Evolutionary conservation across 1,140 invertebrate genomes (phyloP).

Genomic region (Bathynomus jamesi): DNA sequence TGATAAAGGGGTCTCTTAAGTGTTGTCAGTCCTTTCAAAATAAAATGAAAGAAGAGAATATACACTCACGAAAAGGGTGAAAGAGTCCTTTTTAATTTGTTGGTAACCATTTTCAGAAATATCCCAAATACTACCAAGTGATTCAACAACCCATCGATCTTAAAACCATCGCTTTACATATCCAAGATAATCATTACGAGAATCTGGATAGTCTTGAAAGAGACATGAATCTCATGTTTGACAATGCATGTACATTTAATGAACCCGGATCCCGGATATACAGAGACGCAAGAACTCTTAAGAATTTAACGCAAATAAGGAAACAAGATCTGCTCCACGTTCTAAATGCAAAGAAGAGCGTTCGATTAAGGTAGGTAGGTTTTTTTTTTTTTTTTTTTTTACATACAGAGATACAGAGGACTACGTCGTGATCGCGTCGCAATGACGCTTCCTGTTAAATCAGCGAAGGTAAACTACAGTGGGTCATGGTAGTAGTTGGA

Average conservation of each 20-base stretch:
- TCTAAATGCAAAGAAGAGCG: conserved; percentile 41
- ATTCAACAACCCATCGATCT: conserved; percentile 94
- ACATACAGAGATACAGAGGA: too few relatives aligned
- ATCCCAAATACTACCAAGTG: conserved; percentile 94
- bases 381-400: conserved; percentile 5
- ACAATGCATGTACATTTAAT: conserved; percentile 93
- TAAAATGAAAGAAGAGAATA: too few relatives aligned
- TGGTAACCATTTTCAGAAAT: conserved; percentile 60
- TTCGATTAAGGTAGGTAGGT: conserved; percentile 49
- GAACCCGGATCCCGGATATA: conserved; percentile 94
- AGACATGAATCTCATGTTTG: conserved; percentile 82
- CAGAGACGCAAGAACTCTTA: conserved; percentile 83
- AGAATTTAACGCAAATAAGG: conserved; percentile 61
- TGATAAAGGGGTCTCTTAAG: too few relatives aligned
- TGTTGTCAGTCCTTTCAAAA: too few relatives aligned
- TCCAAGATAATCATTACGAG: conserved; percentile 72
- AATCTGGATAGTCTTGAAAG: conserved; percentile 74
- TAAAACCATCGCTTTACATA: conserved; percentile 82
- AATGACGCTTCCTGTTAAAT: too few relatives aligned
- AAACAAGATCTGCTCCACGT: conserved; percentile 58
- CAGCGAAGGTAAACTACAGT: too few relatives aligned
- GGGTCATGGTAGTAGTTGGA: too few relatives aligned
- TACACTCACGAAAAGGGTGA: too few relatives aligned
- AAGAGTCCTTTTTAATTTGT: too few relatives aligned
- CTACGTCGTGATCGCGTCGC: too few relatives aligned